A percentile compares a stretch with the other conserved stretches of the same genome.
phyloP scores from a whole-genome alignment of 2,888 invertebrate genomes.

The Smittia sp. region DNA sequence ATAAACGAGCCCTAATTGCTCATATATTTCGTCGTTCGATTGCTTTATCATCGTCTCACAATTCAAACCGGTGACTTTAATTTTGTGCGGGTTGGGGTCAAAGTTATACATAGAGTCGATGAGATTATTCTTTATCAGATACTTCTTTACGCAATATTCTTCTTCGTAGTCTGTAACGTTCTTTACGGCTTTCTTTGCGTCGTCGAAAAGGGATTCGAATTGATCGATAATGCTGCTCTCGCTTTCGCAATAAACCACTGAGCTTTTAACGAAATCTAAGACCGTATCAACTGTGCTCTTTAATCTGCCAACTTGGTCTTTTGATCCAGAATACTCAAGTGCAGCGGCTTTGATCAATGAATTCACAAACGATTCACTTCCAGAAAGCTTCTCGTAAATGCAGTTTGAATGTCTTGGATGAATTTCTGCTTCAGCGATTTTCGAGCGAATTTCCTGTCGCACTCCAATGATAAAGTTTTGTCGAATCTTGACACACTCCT shows the following conservation, averaged over 20 bases:
- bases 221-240: not conserved
- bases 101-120: conserved; percentile 20
- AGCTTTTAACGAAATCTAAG: not conserved
- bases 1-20: conserved; percentile 9
- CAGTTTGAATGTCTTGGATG: conserved; percentile 4
- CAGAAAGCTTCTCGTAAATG: conserved; percentile 28
- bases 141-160: conserved; percentile 33
- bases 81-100: conserved; percentile 28
- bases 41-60: conserved; percentile 30
- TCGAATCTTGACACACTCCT: not conserved
- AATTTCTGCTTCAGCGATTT: conserved; percentile 22
- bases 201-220: conserved; percentile 9
- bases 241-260: not conserved
- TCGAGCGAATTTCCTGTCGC: conserved; percentile 30
- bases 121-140: conserved; percentile 34
- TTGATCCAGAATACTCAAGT: not conserved
- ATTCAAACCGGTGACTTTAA: conserved; percentile 20
- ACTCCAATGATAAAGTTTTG: conserved; percentile 25
- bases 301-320: not conserved
- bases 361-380: conserved; percentile 28
- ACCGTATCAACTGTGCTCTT: not conserved
- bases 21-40: conserved; percentile 32
- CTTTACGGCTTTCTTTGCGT: not conserved
- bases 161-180: not conserved
- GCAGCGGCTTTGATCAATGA: conserved; percentile 26